Percentiles rank a stretch among this genome's conserved stretches.
These are phyloP conservation scores for Zoanthus sansibaricus DNA, from an alignment of 92 coral and sea anemone species.

Conservation along the genomic window DNA sequence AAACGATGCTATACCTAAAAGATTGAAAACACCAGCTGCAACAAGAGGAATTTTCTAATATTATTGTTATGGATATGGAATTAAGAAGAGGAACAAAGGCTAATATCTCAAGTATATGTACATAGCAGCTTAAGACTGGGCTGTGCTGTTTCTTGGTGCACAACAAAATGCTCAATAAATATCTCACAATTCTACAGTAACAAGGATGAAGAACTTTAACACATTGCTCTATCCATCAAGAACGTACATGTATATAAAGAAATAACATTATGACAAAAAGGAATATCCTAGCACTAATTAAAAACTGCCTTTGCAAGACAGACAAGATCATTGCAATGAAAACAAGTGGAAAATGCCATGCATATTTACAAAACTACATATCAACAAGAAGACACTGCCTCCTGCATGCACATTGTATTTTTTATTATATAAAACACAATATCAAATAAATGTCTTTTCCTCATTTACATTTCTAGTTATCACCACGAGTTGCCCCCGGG, in stretches of 20 bases:
- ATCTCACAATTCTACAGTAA: constrained; percentile 8
- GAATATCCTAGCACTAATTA: neutral
- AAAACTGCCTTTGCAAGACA: neutral
- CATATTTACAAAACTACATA: neutral
- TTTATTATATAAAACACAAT: constrained; percentile 25
- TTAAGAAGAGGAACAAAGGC: constrained; percentile 1
- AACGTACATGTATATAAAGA: neutral
- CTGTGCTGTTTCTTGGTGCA: constrained; percentile 15
- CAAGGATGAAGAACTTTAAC: constrained; percentile 9
- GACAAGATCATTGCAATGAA: neutral
- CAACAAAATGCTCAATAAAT: constrained; percentile 8
- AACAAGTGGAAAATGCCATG: neutral
- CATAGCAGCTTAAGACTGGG: constrained; percentile 15
- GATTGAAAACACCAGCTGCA: constrained; percentile 28
- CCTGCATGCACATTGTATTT: constrained; percentile 29
- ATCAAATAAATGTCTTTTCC: constrained; percentile 24
- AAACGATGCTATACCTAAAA: constrained; percentile 39
- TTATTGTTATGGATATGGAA: neutral
- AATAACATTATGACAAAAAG: neutral
- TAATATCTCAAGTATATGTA: constrained; percentile 8
- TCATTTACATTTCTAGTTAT: constrained; percentile 27
- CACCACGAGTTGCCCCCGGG: constrained; percentile 27
- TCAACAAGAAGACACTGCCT: neutral
- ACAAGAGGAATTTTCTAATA: constrained; percentile 25
- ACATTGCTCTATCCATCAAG: neutral